Base-by-base conservation (phyloP, 2,888 invertebrate genomes). In the Philaethria dido region DNA sequence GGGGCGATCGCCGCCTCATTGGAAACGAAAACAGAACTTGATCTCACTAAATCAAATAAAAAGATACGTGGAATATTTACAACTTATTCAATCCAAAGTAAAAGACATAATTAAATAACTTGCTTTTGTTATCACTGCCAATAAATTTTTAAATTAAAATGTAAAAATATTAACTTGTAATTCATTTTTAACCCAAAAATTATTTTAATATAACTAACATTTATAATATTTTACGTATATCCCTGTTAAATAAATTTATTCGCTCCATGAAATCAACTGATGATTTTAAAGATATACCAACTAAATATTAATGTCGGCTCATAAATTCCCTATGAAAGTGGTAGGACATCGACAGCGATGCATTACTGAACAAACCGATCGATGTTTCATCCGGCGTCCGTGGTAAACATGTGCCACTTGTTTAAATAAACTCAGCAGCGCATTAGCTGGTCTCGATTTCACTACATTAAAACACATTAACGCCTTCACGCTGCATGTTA, bases 401-500 rank as follows among this genome's bases (percentile, higher is more conserved):
- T 79, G 72, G 87, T 91, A 92, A 92, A 92, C 92, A 92, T 84
- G 83, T 84, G 89, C 89, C 92, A 90, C 92, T 92, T 92, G 92
- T 92, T 86, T 85, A 91, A 91, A 91, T 90, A 91, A 91, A 91
- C 92, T 80, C 83, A 79, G 78, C 84, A 78, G 80, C 85, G 89
- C 92, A 92, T 92, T 91, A 92, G 89, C 87, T 81, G 85, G 80
- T 89, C 90, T 90, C 91, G 88, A 88, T 91, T 90, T 85, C 90
- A 91, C 86, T 87, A 88, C 90, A 90, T 91, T 90, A 90, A 87
- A 90, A 90, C 89, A 86, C 92, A 89, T 90, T 91, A 92, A 89
- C 89, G 89, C 89, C 84, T 87, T 83, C 79, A 80, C 85, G 84
- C 84, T 84, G 78, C 80, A 76, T 84, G 86, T 86, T 89, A 89